A percentile compares a stretch with the other conserved stretches of the same genome.
Evolutionary conservation across 1,140 invertebrate genomes (phyloP).

Genomic region (Euwallacea similis): DNA sequence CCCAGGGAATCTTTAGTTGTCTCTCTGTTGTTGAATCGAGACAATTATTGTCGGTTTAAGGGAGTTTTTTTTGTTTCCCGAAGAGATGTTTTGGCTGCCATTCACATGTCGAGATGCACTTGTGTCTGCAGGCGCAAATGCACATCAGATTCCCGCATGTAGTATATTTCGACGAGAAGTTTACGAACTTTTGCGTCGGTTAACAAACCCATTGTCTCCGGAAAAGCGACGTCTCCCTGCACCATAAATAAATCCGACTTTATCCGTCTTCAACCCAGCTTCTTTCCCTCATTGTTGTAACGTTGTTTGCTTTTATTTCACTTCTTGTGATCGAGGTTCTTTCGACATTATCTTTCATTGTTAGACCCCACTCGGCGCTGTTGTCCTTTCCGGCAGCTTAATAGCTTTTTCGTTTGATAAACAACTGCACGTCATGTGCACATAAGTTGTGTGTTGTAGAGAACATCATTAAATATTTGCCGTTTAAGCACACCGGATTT

Average conservation of each 20-base stretch:
- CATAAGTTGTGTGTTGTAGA: neutral
- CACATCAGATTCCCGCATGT: no score
- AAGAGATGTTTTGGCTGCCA: no score
- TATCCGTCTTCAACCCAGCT: slow-evolving; percentile 5
- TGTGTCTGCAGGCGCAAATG: no score
- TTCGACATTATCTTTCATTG: slow-evolving; percentile 5
- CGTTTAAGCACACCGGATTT: no score
- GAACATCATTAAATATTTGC: no score
- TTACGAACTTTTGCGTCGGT: slow-evolving; percentile 14
- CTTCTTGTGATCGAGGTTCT: slow-evolving; percentile 4
- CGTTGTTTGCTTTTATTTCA: slow-evolving; percentile 6
- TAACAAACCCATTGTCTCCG: slow-evolving; percentile 14
- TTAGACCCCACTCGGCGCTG: neutral
- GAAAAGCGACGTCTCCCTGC: slow-evolving; percentile 6
- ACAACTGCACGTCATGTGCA: neutral
- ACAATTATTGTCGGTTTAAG: no score
- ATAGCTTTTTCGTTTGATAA: slow-evolving; percentile 1
- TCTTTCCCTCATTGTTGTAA: slow-evolving; percentile 10
- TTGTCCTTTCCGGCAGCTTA: neutral
- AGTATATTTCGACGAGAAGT: neutral
- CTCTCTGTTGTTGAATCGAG: no score
- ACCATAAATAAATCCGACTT: slow-evolving; percentile 15
- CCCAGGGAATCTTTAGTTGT: no score
- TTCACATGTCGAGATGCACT: no score
- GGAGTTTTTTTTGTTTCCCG: no score